Base-by-base conservation (phyloP, 2,888 invertebrate species). In the Zygogramma bicolorata region DNA sequence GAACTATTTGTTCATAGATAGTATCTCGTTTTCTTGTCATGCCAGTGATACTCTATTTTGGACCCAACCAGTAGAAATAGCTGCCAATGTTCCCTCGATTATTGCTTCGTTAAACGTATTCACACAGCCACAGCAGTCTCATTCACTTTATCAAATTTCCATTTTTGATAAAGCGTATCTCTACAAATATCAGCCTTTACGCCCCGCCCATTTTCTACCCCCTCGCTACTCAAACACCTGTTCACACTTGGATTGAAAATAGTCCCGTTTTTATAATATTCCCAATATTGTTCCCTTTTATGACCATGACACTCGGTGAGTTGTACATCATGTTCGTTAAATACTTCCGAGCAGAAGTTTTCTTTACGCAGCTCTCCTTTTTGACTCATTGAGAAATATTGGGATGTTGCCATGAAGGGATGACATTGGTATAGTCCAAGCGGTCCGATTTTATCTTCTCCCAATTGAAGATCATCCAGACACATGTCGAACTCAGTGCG, bases 361-460 rank as follows among this genome's bases (percentile, higher is more conserved):
- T 96, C 96, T 81, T 93, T 92, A 15, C 96, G 88, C 68, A 96
- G 87, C 82, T 95, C 93, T 1, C 93, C 93, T 1, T 86, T 86
- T 22, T 90, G 88, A 57, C 94, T 93, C 53, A 95, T 86, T 0
- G 94, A 92, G 84, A 94, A 93, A 85, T 93, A 92, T 91, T 95
- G 95, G 76, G 92, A 91, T 82, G 91, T 90, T 67, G 90, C 90
- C 60, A 92, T 85, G 61, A 88, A 88, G 0, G 88, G 85, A 87
- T 95, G 94, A 83, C 96, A 96, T 61, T 89, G 89, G 87, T 95
- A 96, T 53, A 93, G 84, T 8, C 95, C 95, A 67, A 96, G 88
- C 66, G 92, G 89, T n/a, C 91, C 90, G 1, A 90, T 89, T 65
- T 90, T 90, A 68, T 92, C 91, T 78, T 92, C 93, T 68, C 91